Evolutionary conservation across 1,140 invertebrate genomes (phyloP).

Genomic region (Rhizoglyphus robini): DNA sequence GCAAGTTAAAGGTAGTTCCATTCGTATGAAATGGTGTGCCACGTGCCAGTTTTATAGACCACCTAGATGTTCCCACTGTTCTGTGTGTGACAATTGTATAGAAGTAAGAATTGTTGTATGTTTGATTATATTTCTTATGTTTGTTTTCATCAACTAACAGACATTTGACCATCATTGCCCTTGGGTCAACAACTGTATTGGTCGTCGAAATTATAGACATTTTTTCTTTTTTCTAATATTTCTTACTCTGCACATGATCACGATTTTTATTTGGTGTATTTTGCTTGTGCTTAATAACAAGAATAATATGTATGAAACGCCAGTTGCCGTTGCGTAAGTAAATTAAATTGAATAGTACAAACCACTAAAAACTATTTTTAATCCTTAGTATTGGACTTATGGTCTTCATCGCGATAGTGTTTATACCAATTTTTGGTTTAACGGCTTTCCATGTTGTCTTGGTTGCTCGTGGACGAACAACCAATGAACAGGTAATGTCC

Average conservation of each 20-base stretch:
- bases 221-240: conserved; percentile 97
- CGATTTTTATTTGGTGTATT: conserved; percentile 83
- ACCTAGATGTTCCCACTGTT: conserved; percentile 95
- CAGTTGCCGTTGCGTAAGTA: conserved; percentile 70
- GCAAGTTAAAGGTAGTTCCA: conserved; percentile 93
- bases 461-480: conserved; percentile 93
- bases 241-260: conserved; percentile 89
- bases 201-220: conserved; percentile 91
- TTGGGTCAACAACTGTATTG: conserved; percentile 99
- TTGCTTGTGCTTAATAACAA: conserved; percentile 73
- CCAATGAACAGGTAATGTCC: conserved; percentile 78
- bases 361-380: conserved; percentile 17
- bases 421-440: conserved; percentile 92
- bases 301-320: conserved; percentile 57
- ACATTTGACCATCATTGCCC: conserved; percentile 99
- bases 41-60: conserved; percentile 99
- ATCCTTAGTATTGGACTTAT: conserved; percentile 52
- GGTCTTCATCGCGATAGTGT: conserved; percentile 70
- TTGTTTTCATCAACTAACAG: conserved; percentile 47
- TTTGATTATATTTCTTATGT: background rate
- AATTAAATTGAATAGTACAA: conserved; percentile 1
- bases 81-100: conserved; percentile 96
- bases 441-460: conserved; percentile 95
- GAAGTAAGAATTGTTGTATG: conserved; percentile 50
- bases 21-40: conserved; percentile 99